Evolutionary conservation across 1,140 invertebrate species (phyloP).

Genomic region (Scylla paramamosain): DNA sequence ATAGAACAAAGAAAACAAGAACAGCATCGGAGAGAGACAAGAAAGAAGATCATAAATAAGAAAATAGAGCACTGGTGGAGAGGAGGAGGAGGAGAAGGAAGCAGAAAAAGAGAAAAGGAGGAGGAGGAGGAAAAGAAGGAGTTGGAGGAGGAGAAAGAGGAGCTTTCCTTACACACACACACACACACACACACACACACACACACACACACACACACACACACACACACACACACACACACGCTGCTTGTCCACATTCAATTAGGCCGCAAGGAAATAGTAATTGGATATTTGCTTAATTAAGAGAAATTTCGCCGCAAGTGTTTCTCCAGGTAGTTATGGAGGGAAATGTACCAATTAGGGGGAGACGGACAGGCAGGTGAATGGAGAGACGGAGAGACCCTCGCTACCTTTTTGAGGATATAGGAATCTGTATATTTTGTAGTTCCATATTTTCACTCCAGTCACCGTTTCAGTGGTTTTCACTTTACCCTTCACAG

Average conservation of each 20-base stretch:
- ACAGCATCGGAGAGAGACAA: too few species aligned
- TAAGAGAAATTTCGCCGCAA: neutral
- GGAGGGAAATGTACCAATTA: neutral
- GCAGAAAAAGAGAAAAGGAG: neutral
- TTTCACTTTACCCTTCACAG: too few species aligned
- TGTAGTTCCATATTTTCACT: too few species aligned
- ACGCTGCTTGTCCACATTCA: conserved; percentile 3
- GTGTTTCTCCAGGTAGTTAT: neutral
- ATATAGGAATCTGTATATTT: too few species aligned
- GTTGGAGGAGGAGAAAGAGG: neutral
- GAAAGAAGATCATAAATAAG: too few species aligned
- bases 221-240: neutral
- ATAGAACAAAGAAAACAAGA: too few species aligned
- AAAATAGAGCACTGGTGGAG: too few species aligned
- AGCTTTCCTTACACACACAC: neutral
- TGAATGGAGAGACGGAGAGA: neutral
- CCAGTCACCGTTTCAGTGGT: too few species aligned
- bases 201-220: conserved; percentile 18
- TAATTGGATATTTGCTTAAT: conserved; percentile 6
- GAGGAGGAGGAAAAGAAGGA: neutral
- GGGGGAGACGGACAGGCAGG: neutral
- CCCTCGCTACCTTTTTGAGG: too few species aligned
- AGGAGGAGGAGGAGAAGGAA: too few species aligned
- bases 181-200: conserved; percentile 20
- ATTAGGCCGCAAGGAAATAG: neutral